Conservation (phyloP, 2,113 vertebrate species). For the Pollachius pollachius region DNA sequence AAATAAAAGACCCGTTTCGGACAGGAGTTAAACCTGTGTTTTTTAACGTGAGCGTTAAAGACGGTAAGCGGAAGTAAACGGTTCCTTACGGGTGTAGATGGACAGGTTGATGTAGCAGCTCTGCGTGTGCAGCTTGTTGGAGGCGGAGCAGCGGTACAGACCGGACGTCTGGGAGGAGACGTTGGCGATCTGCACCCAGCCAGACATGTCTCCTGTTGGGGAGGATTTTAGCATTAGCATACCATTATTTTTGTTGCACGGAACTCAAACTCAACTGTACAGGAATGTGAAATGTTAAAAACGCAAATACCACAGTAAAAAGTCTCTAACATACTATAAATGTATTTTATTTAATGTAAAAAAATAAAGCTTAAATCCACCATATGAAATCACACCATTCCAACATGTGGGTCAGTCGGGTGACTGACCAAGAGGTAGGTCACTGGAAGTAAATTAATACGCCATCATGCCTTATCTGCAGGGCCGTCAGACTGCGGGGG, state of each 20-base stretch:
- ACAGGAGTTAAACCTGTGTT: no score
- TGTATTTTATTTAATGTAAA: no score
- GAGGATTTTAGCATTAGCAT: not conserved
- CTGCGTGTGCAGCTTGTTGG: constrained; percentile 70
- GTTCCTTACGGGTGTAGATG: constrained; percentile 65
- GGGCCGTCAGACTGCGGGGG: no score
- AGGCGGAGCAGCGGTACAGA: constrained; percentile 76
- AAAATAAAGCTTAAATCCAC: no score
- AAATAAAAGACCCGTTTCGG: not conserved
- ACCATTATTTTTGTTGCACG: not conserved
- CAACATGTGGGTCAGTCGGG: no score
- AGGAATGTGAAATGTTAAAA: not conserved
- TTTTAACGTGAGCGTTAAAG: no score
- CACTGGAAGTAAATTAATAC: no score
- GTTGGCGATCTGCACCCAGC: constrained; percentile 67
- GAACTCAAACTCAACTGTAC: not conserved
- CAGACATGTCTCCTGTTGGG: constrained; percentile 52
- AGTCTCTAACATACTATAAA: not conserved
- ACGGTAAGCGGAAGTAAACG: not conserved
- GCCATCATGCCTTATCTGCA: no score
- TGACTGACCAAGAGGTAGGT: no score
- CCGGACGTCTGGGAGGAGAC: constrained; percentile 70
- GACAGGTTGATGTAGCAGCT: constrained; percentile 75
- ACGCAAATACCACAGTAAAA: not conserved
- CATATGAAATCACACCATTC: no score